Conservation (phyloP, 2,888 invertebrate genomes). For the Masnerella sp. region DNA sequence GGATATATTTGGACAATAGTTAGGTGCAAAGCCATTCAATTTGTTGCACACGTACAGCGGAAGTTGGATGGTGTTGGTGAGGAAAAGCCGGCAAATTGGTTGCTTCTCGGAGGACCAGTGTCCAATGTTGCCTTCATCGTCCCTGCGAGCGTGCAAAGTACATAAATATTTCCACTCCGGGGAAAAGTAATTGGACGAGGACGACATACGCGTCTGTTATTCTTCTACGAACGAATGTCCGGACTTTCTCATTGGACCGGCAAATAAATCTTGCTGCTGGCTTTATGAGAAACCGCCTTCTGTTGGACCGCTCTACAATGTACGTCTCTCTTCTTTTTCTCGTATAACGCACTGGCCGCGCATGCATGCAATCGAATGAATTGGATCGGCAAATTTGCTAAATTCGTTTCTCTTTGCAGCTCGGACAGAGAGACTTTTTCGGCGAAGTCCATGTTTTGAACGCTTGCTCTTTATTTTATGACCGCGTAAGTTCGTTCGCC, state of each 20-base stretch:
- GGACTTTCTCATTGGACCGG: constrained; percentile 65
- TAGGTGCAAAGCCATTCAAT: constrained; percentile 54
- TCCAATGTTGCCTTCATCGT: constrained; percentile 56
- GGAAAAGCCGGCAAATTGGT: constrained; percentile 53
- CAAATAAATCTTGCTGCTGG: constrained; percentile 72
- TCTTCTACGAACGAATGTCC: constrained; percentile 65
- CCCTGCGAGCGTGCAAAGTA: constrained; percentile 64
- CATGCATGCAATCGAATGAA: constrained; percentile 57
- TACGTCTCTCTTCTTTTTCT: constrained; percentile 59
- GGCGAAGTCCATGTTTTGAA: constrained; percentile 32
- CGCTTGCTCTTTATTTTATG: constrained; percentile 45
- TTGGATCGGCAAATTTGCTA: constrained; percentile 57
- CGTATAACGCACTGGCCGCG: constrained; percentile 51
- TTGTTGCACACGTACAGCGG: constrained; percentile 32
- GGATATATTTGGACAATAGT: constrained; percentile 30
- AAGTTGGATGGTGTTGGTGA: constrained; percentile 47
- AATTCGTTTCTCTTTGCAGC: constrained; percentile 55
- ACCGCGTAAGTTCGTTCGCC: constrained; percentile 15
- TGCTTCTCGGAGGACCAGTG: constrained; percentile 44
- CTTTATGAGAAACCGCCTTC: constrained; percentile 66
- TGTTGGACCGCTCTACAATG: constrained; percentile 41
- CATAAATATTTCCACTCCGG: constrained; percentile 67
- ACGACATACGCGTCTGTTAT: constrained; percentile 71
- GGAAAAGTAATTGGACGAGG: constrained; percentile 73
- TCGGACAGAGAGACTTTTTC: constrained; percentile 48